Percentiles rank a stretch among this genome's conserved stretches.
These are phyloP conservation scores for Drosophila kikkawai DNA, from an alignment of 1,140 invertebrate genomes.

Conservation along the genomic window DNA sequence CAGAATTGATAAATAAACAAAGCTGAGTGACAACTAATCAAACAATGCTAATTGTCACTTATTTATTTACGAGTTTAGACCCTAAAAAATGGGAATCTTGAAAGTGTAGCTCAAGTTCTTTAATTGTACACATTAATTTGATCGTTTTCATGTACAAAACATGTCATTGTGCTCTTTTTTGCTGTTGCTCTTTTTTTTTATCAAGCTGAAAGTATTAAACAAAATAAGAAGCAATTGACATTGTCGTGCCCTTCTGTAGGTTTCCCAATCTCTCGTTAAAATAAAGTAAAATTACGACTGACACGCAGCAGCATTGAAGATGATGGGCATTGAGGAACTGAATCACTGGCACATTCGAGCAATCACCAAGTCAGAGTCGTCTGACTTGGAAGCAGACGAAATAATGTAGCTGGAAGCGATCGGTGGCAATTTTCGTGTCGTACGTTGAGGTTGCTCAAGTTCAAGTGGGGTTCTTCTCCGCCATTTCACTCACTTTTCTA, in stretches of 20 bases:
- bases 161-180: conserved; percentile 1
- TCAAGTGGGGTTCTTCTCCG: conserved; percentile 30
- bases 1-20: too few relatives aligned
- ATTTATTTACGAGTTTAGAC: neutral
- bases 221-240: conserved; percentile 42
- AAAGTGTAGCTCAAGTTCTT: conserved; percentile 3
- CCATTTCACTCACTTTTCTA: neutral
- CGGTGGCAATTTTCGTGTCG: conserved; percentile 24
- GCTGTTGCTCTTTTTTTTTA: neutral
- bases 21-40: neutral
- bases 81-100: neutral
- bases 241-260: conserved; percentile 42
- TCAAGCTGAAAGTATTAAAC: conserved; percentile 4
- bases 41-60: neutral
- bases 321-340: conserved; percentile 13
- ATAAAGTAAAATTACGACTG: conserved; percentile 38
- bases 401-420: conserved; percentile 28
- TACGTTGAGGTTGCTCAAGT: conserved; percentile 43
- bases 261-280: conserved; percentile 28
- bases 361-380: conserved; percentile 37
- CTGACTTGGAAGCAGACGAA: conserved; percentile 5
- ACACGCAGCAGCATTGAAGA: conserved; percentile 30
- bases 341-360: conserved; percentile 28
- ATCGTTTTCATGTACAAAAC: conserved; percentile 7
- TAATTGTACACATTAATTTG: conserved; percentile 2